Conservation (phyloP, 1,140 invertebrate genomes). For the Drosophila biarmipes region DNA sequence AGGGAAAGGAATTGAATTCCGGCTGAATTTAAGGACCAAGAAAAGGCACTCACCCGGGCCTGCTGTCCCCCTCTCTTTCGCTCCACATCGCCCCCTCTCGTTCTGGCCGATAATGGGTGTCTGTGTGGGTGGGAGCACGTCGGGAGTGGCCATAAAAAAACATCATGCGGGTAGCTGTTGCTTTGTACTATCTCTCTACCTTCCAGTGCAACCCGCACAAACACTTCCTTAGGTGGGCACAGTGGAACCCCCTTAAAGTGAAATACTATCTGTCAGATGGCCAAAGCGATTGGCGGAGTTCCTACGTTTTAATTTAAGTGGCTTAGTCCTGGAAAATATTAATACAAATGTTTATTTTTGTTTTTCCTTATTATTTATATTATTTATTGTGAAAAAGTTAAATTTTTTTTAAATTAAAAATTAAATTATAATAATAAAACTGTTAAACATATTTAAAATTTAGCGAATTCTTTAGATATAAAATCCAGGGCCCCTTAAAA, state of each 20-base stretch:
- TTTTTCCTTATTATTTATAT: too few species aligned
- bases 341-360: too few species aligned
- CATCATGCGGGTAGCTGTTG: constrained; percentile 55
- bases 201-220: background rate
- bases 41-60: constrained; percentile 26
- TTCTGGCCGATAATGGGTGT: background rate
- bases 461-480: too few species aligned
- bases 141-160: constrained; percentile 35
- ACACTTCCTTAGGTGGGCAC: background rate
- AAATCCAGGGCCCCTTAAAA: too few species aligned
- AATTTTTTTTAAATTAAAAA: too few species aligned
- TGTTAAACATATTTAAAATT: too few species aligned
- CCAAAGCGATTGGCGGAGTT: background rate
- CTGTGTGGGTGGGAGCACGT: constrained; percentile 21
- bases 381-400: too few species aligned
- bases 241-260: background rate
- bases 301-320: background rate
- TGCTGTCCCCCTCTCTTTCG: background rate
- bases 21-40: constrained; percentile 61
- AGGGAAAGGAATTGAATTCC: constrained; percentile 33
- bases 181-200: constrained; percentile 16
- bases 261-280: background rate
- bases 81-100: background rate
- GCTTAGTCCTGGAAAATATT: too few species aligned
- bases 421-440: too few species aligned